Evolutionary conservation across 2,888 invertebrate species (phyloP).

Genomic region (Julus scanicus): DNA sequence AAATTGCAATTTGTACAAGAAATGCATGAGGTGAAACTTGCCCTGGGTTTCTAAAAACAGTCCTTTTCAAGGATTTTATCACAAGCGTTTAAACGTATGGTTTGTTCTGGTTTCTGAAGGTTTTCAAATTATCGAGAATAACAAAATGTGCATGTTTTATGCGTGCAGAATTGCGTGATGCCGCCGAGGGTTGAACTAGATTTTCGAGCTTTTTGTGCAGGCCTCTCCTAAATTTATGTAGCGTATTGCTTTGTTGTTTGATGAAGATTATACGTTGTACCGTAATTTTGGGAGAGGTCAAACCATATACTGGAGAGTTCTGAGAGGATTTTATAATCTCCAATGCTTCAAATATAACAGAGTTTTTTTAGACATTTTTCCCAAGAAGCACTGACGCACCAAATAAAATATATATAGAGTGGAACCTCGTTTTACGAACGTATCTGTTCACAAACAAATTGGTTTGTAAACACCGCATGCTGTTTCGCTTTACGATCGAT

Average conservation of each 20-base stretch:
- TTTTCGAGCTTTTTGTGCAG: not conserved
- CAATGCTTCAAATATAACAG: not conserved
- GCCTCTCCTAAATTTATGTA: not conserved
- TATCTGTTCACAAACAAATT: too few relatives aligned
- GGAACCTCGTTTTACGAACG: too few relatives aligned
- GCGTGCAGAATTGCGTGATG: constrained; percentile 3
- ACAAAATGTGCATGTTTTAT: too few relatives aligned
- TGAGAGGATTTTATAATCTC: not conserved
- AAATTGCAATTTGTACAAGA: not conserved
- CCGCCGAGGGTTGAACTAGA: not conserved
- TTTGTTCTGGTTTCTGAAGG: constrained; percentile 18
- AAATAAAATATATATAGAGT: too few relatives aligned
- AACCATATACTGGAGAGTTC: not conserved
- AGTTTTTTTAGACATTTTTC: too few relatives aligned
- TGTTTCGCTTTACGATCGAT: too few relatives aligned
- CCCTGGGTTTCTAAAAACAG: not conserved
- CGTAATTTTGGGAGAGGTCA: constrained; percentile 34
- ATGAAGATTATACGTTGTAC: not conserved
- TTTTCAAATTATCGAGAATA: constrained; percentile 5
- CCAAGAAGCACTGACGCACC: not conserved
- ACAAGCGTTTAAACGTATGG: not conserved
- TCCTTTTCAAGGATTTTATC: constrained; percentile 29
- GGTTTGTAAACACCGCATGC: too few relatives aligned
- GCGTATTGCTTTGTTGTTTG: constrained; percentile 26
- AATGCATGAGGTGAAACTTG: not conserved